These are phyloP conservation scores for Drosophila elegans DNA, from an alignment of 1,140 invertebrate genomes.

Conservation along the genomic window DNA sequence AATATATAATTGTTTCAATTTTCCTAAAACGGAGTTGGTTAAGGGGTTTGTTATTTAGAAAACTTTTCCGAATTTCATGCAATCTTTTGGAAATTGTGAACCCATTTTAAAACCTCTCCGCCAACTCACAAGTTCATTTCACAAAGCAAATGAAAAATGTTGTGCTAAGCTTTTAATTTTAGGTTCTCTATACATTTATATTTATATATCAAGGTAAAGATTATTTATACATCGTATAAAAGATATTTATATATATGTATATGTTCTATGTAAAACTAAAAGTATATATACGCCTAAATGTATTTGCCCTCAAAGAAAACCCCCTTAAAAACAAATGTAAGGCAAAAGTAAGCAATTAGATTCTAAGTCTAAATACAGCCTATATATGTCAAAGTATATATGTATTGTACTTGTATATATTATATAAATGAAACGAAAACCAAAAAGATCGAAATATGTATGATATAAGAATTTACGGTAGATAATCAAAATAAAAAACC, in stretches of 20 bases:
- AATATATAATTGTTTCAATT: slow-evolving; percentile 19
- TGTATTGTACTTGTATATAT: slow-evolving; percentile 75
- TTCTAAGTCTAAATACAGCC: slow-evolving; percentile 64
- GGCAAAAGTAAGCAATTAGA: slow-evolving; percentile 57
- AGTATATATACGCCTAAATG: slow-evolving; percentile 53
- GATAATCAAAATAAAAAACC: slow-evolving; percentile 80
- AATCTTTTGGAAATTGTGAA: background rate
- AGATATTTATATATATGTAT: slow-evolving; percentile 68
- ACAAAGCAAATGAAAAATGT: slow-evolving; percentile 38
- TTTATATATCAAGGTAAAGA: slow-evolving; percentile 61
- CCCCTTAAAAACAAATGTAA: background rate
- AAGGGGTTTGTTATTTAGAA: slow-evolving; percentile 3
- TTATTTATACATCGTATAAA: slow-evolving; percentile 66
- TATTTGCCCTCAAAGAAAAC: slow-evolving; percentile 39
- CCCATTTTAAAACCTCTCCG: slow-evolving; percentile 7
- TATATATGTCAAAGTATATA: slow-evolving; percentile 70
- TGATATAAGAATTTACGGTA: slow-evolving; percentile 79
- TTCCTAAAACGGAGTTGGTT: background rate
- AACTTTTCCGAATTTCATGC: background rate
- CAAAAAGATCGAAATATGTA: slow-evolving; percentile 49
- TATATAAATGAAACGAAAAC: slow-evolving; percentile 37
- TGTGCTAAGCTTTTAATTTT: slow-evolving; percentile 74
- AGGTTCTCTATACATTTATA: slow-evolving; percentile 55
- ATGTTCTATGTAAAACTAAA: slow-evolving; percentile 64
- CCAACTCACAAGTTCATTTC: slow-evolving; percentile 11